These are phyloP conservation scores for Tychaedon coryphoeus DNA, from an alignment of 2,113 vertebrate genomes.

Conservation along the genomic window DNA sequence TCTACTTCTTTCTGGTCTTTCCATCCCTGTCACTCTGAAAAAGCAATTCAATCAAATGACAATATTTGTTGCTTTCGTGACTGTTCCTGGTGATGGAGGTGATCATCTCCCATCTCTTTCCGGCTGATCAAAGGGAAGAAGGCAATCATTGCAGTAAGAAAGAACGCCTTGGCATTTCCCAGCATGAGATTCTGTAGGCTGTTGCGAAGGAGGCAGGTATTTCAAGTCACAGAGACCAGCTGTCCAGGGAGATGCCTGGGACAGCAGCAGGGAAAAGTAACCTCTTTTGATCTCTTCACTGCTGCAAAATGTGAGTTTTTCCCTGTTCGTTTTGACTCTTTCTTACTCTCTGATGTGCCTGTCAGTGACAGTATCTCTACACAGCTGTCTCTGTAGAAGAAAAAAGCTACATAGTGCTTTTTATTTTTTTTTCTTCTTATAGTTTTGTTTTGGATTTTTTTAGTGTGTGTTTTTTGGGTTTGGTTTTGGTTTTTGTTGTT, in stretches of 20 bases:
- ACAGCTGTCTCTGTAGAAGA: background rate
- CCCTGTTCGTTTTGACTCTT: background rate
- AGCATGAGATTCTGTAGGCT: slow-evolving; percentile 50
- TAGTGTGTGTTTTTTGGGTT: rapidly evolving
- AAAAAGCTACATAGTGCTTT: background rate
- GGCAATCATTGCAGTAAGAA: background rate
- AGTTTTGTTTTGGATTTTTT: background rate
- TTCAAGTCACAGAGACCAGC: slow-evolving; percentile 18
- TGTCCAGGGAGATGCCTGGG: slow-evolving; percentile 26
- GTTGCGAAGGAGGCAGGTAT: slow-evolving; percentile 43
- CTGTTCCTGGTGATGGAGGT: background rate
- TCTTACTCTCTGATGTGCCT: slow-evolving; percentile 25
- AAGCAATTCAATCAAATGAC: background rate
- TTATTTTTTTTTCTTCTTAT: background rate
- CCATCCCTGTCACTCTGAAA: background rate
- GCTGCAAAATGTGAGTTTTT: background rate
- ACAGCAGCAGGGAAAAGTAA: background rate
- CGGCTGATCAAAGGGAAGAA: slow-evolving; percentile 2
- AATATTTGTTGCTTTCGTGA: background rate
- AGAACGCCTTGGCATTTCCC: slow-evolving; percentile 9
- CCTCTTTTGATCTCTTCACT: slow-evolving; percentile 38
- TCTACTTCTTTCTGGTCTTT: background rate
- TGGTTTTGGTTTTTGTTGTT: background rate
- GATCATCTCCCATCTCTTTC: background rate
- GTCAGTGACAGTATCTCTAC: background rate